Evolutionary conservation across 1,140 invertebrate genomes (phyloP).

Genomic region (Scaptodrosophila lebanonensis): DNA sequence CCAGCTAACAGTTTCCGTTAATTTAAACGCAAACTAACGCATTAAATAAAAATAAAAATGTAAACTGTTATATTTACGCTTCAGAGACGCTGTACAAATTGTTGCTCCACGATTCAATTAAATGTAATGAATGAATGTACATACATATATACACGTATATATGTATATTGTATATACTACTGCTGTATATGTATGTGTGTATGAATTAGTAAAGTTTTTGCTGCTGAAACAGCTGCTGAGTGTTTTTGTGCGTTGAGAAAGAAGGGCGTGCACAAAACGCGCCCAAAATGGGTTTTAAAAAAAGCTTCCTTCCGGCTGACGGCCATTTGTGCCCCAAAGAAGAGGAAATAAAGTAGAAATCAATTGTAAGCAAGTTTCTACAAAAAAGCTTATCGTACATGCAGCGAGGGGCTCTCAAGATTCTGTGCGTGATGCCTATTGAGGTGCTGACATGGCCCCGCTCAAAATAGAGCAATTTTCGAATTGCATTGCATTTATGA

Average conservation of each 20-base stretch:
- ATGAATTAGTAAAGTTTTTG: background rate
- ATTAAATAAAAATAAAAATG: slow-evolving; percentile 38
- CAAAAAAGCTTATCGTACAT: slow-evolving; percentile 35
- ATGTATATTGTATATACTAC: too few relatives aligned
- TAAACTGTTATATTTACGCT: slow-evolving; percentile 36
- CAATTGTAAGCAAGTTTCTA: background rate
- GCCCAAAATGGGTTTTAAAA: slow-evolving; percentile 5
- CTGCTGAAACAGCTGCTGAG: slow-evolving; percentile 4
- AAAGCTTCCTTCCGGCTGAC: slow-evolving; percentile 8
- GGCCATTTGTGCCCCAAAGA: background rate
- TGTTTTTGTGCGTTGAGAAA: slow-evolving; percentile 18
- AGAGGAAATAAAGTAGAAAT: background rate
- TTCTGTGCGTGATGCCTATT: background rate
- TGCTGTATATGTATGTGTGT: too few relatives aligned
- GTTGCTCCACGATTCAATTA: background rate
- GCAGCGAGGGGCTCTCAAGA: background rate
- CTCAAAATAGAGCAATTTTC: slow-evolving; percentile 66
- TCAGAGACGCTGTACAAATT: slow-evolving; percentile 11
- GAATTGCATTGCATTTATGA: slow-evolving; percentile 74
- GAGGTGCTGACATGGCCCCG: slow-evolving; percentile 52
- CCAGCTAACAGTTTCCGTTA: slow-evolving; percentile 33
- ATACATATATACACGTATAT: too few relatives aligned
- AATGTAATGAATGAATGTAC: too few relatives aligned
- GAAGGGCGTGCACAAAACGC: background rate
- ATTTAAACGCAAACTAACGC: slow-evolving; percentile 51